A percentile compares a stretch with the other conserved stretches of the same genome.
phyloP scores from a whole-genome alignment of 2,888 invertebrate genomes.

The Hybos culiciformis region DNA sequence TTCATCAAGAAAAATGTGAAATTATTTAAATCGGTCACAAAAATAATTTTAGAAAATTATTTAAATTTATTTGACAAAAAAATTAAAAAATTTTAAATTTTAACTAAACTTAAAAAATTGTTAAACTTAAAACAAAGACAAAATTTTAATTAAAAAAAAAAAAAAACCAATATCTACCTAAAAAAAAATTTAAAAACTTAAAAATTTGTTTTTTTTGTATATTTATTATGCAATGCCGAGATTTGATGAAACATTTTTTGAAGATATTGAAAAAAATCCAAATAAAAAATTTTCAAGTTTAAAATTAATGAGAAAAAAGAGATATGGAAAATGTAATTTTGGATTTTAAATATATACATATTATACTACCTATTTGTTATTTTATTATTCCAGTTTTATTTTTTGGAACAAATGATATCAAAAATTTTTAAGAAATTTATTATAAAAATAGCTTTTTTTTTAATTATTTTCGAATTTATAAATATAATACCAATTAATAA shows the following conservation, averaged over 20 bases:
- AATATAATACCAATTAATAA: too few species aligned
- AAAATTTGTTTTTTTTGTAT: too few species aligned
- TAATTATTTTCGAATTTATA: too few species aligned
- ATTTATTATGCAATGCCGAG: conserved; percentile 30
- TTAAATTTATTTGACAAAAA: neutral
- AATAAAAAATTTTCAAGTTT: conserved; percentile 17
- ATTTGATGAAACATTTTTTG: conserved; percentile 33
- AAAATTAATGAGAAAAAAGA: neutral
- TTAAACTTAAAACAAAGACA: too few species aligned
- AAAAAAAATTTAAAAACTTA: too few species aligned
- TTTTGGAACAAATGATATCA: neutral
- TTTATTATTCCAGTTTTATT: neutral
- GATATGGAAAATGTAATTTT: conserved; percentile 22
- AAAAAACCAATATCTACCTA: too few species aligned
- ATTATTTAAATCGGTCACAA: too few species aligned
- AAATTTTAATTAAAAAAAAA: neutral
- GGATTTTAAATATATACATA: conserved; percentile 19
- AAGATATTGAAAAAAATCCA: conserved; percentile 27
- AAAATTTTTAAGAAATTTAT: neutral
- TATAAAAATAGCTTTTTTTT: too few species aligned
- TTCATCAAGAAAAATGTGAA: too few species aligned
- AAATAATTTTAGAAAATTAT: too few species aligned
- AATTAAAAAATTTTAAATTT: neutral
- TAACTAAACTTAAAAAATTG: too few species aligned
- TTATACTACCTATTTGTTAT: neutral